These are phyloP conservation scores for Heterotilapia buettikoferi DNA, from an alignment of 2,113 vertebrate species.

Conservation along the genomic window DNA sequence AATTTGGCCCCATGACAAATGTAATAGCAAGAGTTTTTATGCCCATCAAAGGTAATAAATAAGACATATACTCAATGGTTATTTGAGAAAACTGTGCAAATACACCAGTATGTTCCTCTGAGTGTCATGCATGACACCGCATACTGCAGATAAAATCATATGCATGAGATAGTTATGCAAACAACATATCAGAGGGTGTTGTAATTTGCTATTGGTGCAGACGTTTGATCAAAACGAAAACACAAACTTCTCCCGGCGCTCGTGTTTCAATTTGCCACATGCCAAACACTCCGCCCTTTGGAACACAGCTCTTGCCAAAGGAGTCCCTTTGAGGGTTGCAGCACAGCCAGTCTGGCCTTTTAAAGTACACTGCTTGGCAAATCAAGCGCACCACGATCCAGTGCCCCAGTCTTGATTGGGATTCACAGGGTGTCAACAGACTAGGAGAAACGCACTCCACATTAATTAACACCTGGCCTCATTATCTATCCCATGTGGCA, in stretches of 20 bases:
- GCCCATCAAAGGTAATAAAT: rapidly evolving
- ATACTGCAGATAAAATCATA: background rate
- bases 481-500: slow-evolving; percentile 68
- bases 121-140: background rate
- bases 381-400: slow-evolving; percentile 31
- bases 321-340: slow-evolving; percentile 52
- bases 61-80: background rate
- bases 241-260: slow-evolving; percentile 26
- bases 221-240: slow-evolving; percentile 44
- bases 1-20: background rate
- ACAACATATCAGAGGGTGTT: slow-evolving; percentile 3
- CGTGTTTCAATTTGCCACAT: slow-evolving; percentile 46
- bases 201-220: background rate
- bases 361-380: slow-evolving; percentile 58
- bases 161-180: background rate
- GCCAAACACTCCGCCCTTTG: slow-evolving; percentile 39
- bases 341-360: slow-evolving; percentile 57
- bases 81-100: background rate
- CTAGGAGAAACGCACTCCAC: slow-evolving; percentile 51
- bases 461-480: slow-evolving; percentile 75
- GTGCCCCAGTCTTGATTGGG: slow-evolving; percentile 48
- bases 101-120: background rate
- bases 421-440: slow-evolving; percentile 52
- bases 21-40: background rate
- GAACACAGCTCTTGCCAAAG: slow-evolving; percentile 44